Evolutionary conservation across 2,797 vertebrate genomes (phyloP), one percentile per base, ranked within the genome.

Genomic region (Bufotes viridis): DNA sequence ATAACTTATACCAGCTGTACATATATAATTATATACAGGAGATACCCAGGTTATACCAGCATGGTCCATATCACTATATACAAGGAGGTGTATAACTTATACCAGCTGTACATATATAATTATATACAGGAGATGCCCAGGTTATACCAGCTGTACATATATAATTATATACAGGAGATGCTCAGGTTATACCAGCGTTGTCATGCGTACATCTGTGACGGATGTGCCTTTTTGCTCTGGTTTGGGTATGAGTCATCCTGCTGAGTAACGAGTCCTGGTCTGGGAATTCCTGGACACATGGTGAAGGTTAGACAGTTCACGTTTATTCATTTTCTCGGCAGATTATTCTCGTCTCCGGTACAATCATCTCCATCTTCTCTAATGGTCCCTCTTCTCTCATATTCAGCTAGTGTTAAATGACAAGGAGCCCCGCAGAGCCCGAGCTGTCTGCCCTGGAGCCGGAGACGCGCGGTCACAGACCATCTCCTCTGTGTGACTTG

Each of bases 401-500:
- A 20, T 24, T 7, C 22, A 15, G 49, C 22, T 9, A 24, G 14
- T 24, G 13, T 15, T 70, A 58, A 60, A 72, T 78, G 84, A 78
- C 58, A 85, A 17, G 26, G 24, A 63, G 5, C 84, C 55, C 82
- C n/a, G 9, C 18, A 9, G 10, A n/a, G 51, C 57, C 20, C 49
- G 26, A 58, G n/a, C 26, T 22, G 75, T 70, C 24, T 17, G 53
- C 70, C 80, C 70, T 2, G 70, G n/a, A 82, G 86, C 80, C 65
- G 18, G 18, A 55, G 14, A 67, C 4, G 55, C 51, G 65, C 12
- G 34, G 70, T 55, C 60, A 83, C 86, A 87, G 86, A 82, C 82
- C 80, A 83, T 82, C 34, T 87, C 69, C 58, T 75, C 55, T 42
- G 55, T 72, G 53, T 49, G 20, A 17, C 81, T 80, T 57, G 34